Evolutionary conservation across 2,797 vertebrate species (phyloP).

Genomic region (Phrynocephalus forsythii): DNA sequence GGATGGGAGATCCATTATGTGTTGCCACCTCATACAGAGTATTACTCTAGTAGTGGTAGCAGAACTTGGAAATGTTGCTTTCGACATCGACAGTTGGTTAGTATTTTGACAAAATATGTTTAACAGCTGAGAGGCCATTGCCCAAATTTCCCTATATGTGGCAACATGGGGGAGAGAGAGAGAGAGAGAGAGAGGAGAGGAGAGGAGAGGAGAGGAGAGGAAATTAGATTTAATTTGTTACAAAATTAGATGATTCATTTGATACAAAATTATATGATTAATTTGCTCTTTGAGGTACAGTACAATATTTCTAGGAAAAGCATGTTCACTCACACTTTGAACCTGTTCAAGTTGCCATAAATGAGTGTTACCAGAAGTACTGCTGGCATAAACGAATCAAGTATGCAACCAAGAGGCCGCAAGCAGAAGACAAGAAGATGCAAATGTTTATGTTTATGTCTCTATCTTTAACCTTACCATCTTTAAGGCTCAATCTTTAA

Average conservation of each 20-base stretch:
- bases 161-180: neutral
- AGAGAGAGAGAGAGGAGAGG: neutral
- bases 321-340: constrained; percentile 21
- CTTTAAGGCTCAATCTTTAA: neutral
- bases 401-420: neutral
- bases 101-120: no score
- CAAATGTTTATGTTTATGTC: accelerated
- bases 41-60: neutral
- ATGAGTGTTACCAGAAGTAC: constrained; percentile 11
- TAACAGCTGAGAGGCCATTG: neutral
- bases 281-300: constrained; percentile 32
- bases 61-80: neutral
- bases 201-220: neutral
- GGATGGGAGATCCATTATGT: neutral
- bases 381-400: constrained; percentile 5
- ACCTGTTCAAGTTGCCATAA: neutral
- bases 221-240: neutral
- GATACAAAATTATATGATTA: constrained; percentile 43
- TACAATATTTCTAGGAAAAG: constrained; percentile 18
- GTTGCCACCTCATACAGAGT: neutral
- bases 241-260: constrained; percentile 47
- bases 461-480: neutral
- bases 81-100: no score
- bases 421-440: neutral
- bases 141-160: neutral